Conservation (phyloP, 2,113 vertebrate genomes). For the Xiphorhynchus elegans region DNA sequence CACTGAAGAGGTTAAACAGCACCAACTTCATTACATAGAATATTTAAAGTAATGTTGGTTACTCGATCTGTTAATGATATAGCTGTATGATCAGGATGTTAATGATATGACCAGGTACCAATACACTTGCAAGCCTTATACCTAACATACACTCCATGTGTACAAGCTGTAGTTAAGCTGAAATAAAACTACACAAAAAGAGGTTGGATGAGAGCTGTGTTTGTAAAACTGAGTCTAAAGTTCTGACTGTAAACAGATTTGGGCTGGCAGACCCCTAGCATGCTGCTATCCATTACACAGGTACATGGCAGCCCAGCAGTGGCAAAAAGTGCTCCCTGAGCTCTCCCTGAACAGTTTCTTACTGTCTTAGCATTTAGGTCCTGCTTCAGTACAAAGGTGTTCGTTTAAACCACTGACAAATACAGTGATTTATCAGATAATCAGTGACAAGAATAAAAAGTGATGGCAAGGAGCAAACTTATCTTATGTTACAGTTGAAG, state of each 20-base stretch:
- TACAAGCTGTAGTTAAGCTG: neutral
- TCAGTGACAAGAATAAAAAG: accelerated
- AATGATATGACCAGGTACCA: neutral
- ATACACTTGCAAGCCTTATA: neutral
- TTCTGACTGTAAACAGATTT: neutral
- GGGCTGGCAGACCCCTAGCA: neutral
- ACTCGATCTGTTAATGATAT: neutral
- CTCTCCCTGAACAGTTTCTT: neutral
- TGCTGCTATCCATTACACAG: neutral
- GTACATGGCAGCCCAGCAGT: neutral
- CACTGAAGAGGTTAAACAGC: neutral
- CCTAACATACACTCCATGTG: accelerated
- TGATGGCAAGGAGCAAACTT: neutral
- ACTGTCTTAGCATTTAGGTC: neutral
- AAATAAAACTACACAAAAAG: neutral
- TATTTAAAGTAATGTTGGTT: neutral
- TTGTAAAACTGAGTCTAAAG: accelerated
- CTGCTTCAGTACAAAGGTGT: neutral
- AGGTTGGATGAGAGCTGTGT: neutral
- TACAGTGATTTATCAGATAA: neutral
- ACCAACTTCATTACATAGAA: neutral
- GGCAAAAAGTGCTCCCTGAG: neutral
- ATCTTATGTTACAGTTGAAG: neutral
- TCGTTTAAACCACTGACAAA: neutral
- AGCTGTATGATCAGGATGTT: accelerated